Evolutionary conservation across 2,888 invertebrate genomes (phyloP).

Genomic region (Cephus runcator): DNA sequence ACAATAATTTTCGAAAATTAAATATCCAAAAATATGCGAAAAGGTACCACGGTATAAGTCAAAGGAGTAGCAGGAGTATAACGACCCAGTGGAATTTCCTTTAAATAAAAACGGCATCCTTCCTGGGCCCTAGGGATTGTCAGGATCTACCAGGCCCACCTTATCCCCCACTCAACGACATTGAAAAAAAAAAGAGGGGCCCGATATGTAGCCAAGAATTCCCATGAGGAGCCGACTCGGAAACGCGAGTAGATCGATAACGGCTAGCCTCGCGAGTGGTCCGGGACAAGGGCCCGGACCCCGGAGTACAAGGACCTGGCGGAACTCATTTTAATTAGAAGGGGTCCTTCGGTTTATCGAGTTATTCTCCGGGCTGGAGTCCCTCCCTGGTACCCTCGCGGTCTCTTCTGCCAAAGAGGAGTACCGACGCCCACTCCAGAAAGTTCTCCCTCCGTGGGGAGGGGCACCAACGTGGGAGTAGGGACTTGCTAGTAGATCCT

Average conservation of each 20-base stretch:
- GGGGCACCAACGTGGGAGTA: not conserved
- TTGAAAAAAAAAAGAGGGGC: not conserved
- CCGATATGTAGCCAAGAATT: not conserved
- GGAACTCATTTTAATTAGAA: constrained; percentile 50
- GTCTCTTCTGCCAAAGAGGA: constrained; percentile 45
- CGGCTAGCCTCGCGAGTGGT: not conserved
- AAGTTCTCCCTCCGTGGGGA: constrained; percentile 12
- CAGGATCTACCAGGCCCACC: not conserved
- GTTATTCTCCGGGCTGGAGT: constrained; percentile 28
- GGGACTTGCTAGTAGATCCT: not conserved
- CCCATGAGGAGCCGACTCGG: not conserved
- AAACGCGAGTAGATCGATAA: constrained; percentile 2
- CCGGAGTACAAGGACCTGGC: constrained; percentile 36
- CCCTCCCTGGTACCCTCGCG: not conserved
- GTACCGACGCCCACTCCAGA: constrained; percentile 47
- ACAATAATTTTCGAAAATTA: not conserved
- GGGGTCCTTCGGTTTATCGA: constrained; percentile 44
- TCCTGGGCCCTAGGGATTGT: not conserved
- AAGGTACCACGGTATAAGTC: not conserved
- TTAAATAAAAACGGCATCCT: not conserved
- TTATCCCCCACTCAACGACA: not conserved
- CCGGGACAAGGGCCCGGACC: not conserved
- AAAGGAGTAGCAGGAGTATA: not conserved
- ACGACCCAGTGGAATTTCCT: not conserved
- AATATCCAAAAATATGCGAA: not conserved